phyloP scores from a whole-genome alignment of 2,797 vertebrate species.

The Selene dorsalis region DNA sequence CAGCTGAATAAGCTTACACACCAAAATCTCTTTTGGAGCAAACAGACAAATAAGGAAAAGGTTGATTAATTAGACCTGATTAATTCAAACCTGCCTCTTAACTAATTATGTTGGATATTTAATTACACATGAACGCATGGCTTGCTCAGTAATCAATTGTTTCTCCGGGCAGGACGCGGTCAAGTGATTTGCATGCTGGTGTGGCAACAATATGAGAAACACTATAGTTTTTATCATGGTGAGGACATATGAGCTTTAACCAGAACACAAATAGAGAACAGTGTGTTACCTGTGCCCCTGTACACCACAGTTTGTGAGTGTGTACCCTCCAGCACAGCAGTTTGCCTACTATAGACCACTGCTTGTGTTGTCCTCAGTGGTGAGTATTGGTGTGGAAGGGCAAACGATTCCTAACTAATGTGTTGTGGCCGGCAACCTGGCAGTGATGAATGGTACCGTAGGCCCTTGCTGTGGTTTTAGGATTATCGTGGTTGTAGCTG shows the following conservation, averaged over 20 bases:
- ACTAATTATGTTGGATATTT: slow-evolving; percentile 70
- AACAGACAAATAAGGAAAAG: slow-evolving; percentile 46
- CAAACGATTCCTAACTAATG: slow-evolving; percentile 67
- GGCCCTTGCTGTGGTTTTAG: slow-evolving; percentile 56
- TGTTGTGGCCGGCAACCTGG: slow-evolving; percentile 55
- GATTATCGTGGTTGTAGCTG: slow-evolving; percentile 61
- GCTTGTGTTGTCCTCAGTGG: slow-evolving; percentile 42
- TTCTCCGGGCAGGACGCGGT: slow-evolving; percentile 33
- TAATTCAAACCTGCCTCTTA: slow-evolving; percentile 53
- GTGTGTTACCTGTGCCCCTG: slow-evolving; percentile 4
- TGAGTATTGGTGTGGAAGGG: slow-evolving; percentile 54
- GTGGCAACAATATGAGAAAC: background rate
- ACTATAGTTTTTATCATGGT: background rate
- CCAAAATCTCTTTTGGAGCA: slow-evolving; percentile 36
- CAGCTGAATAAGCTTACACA: slow-evolving; percentile 38
- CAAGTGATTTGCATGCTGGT: slow-evolving; percentile 3
- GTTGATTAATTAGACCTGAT: slow-evolving; percentile 64
- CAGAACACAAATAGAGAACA: slow-evolving; percentile 4
- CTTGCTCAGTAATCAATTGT: slow-evolving; percentile 51
- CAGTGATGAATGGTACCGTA: slow-evolving; percentile 77
- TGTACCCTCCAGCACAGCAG: slow-evolving; percentile 13
- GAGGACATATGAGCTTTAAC: slow-evolving; percentile 18
- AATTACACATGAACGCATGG: slow-evolving; percentile 60
- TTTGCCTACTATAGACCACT: background rate
- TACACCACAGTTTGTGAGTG: slow-evolving; percentile 18